A percentile compares a stretch with the other conserved stretches of the same genome.
Evolutionary conservation across 2,113 vertebrate species (phyloP).

Genomic region (Aptenodytes patagonicus): DNA sequence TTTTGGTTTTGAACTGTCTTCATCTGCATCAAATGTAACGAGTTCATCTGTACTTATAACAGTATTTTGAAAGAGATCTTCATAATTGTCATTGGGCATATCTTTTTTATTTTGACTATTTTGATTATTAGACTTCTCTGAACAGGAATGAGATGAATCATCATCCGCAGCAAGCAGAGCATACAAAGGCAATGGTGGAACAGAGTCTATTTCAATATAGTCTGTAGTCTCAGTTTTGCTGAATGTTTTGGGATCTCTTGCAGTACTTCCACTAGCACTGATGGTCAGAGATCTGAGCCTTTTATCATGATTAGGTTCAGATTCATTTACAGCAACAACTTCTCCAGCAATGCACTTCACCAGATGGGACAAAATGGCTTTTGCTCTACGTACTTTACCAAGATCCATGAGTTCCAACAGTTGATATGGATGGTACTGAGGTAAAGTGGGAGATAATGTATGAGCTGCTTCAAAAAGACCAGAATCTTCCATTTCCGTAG

Average conservation of each 20-base stretch:
- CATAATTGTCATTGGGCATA: constrained; percentile 81
- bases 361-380: constrained; percentile 94
- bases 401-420: constrained; percentile 97
- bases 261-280: constrained; percentile 91
- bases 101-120: constrained; percentile 77
- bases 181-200: constrained; percentile 93
- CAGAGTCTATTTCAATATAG: constrained; percentile 94
- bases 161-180: constrained; percentile 93
- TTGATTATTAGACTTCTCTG: constrained; percentile 77
- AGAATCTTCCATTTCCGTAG: constrained; percentile 89
- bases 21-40: constrained; percentile 77
- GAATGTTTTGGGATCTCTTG: constrained; percentile 88
- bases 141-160: constrained; percentile 74
- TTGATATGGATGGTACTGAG: constrained; percentile 96
- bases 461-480: constrained; percentile 97
- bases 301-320: constrained; percentile 77
- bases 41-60: constrained; percentile 66
- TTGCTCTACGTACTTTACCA: constrained; percentile 91
- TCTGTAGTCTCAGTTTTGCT: constrained; percentile 85
- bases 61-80: constrained; percentile 88
- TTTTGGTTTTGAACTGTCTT: constrained; percentile 77
- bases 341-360: constrained; percentile 98
- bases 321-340: constrained; percentile 87
- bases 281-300: constrained; percentile 89
- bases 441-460: constrained; percentile 89